Evolutionary conservation across 2,888 invertebrate genomes (phyloP).

Genomic region (Vandiemenella viatica): DNA sequence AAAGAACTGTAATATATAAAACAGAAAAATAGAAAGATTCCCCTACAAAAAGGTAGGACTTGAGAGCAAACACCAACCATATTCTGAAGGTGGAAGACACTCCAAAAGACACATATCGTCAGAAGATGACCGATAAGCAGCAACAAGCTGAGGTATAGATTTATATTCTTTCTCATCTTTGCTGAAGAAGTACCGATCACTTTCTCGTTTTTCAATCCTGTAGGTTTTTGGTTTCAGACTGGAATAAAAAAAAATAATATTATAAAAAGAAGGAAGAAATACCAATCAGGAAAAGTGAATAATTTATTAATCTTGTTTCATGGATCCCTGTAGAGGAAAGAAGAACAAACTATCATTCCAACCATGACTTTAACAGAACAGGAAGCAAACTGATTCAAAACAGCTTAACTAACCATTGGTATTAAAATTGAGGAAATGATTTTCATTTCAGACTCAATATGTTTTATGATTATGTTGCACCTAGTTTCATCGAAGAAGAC

Average conservation of each 20-base stretch:
- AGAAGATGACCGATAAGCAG: constrained; percentile 43
- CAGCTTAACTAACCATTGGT: too few relatives aligned
- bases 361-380: too few relatives aligned
- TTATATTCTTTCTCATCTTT: constrained; percentile 36
- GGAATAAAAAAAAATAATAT: constrained; percentile 18
- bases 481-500: too few relatives aligned
- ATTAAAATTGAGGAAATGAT: too few relatives aligned
- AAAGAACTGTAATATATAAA: constrained; percentile 8
- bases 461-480: too few relatives aligned
- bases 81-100: constrained; percentile 75
- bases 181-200: constrained; percentile 39
- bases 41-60: neutral
- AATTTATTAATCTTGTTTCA: too few relatives aligned
- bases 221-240: constrained; percentile 54
- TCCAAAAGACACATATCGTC: constrained; percentile 49
- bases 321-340: too few relatives aligned
- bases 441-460: too few relatives aligned
- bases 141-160: constrained; percentile 45
- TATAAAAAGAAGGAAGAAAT: too few relatives aligned
- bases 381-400: too few relatives aligned
- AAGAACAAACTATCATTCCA: too few relatives aligned
- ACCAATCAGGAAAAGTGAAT: too few relatives aligned
- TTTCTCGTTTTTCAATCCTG: constrained; percentile 43
- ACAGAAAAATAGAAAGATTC: constrained; percentile 6
- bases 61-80: constrained; percentile 40